Evolutionary conservation across 2,888 invertebrate genomes (phyloP).

Genomic region (Podabrus alpinus): DNA sequence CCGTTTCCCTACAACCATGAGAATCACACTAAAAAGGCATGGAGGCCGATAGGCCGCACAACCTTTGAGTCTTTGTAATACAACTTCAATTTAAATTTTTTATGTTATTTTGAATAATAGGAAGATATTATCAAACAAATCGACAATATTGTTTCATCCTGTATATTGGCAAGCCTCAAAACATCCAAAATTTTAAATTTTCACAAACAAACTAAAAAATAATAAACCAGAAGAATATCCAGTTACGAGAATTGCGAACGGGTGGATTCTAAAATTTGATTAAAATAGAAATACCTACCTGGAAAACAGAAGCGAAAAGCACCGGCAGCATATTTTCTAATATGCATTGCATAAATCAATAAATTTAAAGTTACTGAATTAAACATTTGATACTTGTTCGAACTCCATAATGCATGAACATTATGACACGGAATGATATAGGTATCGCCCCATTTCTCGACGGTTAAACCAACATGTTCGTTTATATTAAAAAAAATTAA

Average conservation of each 20-base stretch:
- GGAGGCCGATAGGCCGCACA: too few relatives aligned
- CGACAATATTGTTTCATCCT: too few relatives aligned
- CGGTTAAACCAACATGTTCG: not conserved
- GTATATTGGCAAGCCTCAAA: not conserved
- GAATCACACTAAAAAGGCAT: too few relatives aligned
- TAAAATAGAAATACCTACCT: not conserved
- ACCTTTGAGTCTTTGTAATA: too few relatives aligned
- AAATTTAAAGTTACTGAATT: conserved; percentile 15
- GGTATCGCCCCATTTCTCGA: not conserved
- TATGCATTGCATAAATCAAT: not conserved
- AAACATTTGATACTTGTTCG: conserved; percentile 16
- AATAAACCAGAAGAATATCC: not conserved
- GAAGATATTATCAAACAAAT: too few relatives aligned
- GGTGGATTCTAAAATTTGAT: not conserved
- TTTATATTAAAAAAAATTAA: not conserved
- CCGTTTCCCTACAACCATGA: too few relatives aligned
- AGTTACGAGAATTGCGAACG: not conserved
- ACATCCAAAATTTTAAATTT: not conserved
- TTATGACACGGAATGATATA: conserved; percentile 11
- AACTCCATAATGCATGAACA: conserved; percentile 23
- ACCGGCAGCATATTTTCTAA: not conserved
- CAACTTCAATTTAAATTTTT: too few relatives aligned
- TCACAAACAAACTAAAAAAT: not conserved
- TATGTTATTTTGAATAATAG: too few relatives aligned
- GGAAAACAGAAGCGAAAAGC: not conserved